phyloP scores from a whole-genome alignment of 2,888 invertebrate species.

The Apotomis betuletana region DNA sequence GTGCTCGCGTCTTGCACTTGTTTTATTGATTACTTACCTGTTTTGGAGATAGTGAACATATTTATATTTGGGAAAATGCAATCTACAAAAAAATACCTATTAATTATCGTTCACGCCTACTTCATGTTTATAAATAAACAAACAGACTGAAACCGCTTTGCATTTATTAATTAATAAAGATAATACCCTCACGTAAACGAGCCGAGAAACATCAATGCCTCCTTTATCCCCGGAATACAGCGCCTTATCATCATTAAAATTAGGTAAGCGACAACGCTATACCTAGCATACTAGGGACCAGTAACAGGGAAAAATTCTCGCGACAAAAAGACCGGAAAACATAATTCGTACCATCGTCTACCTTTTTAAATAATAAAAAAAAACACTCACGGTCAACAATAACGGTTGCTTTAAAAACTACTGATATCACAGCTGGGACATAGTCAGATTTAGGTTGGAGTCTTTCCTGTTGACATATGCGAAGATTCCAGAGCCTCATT shows the following conservation, averaged over 20 bases:
- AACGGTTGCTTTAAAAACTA: no score
- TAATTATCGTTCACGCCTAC: constrained; percentile 5
- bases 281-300: not conserved
- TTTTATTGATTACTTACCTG: no score
- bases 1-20: no score
- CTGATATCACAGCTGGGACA: no score
- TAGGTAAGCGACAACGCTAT: constrained; percentile 11
- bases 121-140: constrained; percentile 20
- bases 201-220: constrained; percentile 37
- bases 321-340: not conserved
- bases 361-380: no score
- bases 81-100: not conserved
- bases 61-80: no score
- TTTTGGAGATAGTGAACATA: no score
- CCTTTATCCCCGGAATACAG: constrained; percentile 35
- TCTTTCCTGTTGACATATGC: no score
- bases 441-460: no score
- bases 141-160: constrained; percentile 35
- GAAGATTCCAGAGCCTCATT: no score
- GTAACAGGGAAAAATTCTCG: constrained; percentile 25
- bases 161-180: constrained; percentile 41
- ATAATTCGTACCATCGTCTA: no score
- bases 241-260: constrained; percentile 42
- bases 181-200: constrained; percentile 38
- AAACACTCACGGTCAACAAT: no score